Base-by-base conservation (phyloP, 2,113 vertebrate genomes). In the Gnathonemus longibarbis region DNA sequence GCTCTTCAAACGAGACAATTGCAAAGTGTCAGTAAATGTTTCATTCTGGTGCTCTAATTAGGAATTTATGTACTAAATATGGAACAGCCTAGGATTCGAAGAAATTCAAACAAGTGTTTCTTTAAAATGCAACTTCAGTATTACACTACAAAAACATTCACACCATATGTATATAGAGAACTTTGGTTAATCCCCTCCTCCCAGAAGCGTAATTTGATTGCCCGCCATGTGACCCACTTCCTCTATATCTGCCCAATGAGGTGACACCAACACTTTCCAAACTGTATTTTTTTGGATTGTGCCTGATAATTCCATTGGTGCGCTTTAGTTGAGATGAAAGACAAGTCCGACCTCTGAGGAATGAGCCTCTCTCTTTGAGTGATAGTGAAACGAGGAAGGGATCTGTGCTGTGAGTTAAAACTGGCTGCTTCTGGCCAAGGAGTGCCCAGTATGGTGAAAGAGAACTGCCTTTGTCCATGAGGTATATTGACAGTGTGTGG, bases 71-170 rank as follows among this genome's bases (percentile, higher is more conserved):
- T 70, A 77, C 17, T 42, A 50, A 86, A 86, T 48, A 53, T 31
- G 46, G 31, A 49, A 90, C 10, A 45, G 3, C 52, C 80, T 62
- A 86, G 17, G 17, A 24, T 84, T 45, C 3, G 1, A 48, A 45
- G 50, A 87, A 87, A 87, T 53, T 93, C 92, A 91, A 92, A 91
- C 90, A 93, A 94, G 90, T 91, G 93, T 92, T 93, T 94, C 92
- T 90, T 93, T 95, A 91, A 95, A 94, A 93, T 92, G 53, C 9
- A 88, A 91, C 24, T 27, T 53, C 50, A 17, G 50, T 92, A 86
- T 49, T 66, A 93, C 94, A 94, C 87, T 58, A 62, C 93, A 94
- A 93, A 90, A 94, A 91, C 91, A 90, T 93, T 92, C 92, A 93
- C 93, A 91, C 94, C 89, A 88, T 93, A 91, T 92, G 89, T 92